Conservation (phyloP, 2,888 invertebrate species). For the Germaria angustata region DNA sequence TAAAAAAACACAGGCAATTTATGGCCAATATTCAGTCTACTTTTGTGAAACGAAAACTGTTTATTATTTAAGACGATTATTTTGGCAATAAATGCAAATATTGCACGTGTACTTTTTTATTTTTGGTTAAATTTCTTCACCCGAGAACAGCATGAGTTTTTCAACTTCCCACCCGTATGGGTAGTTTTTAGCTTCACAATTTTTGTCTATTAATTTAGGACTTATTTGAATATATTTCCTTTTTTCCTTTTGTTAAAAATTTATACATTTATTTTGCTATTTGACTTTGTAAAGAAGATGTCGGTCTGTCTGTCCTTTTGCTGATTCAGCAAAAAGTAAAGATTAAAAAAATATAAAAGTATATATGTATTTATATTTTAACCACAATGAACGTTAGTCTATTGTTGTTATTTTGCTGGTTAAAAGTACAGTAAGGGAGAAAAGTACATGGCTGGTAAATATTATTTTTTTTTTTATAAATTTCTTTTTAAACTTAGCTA, state of each 20-base stretch:
- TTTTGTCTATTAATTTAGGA: conserved; percentile 61
- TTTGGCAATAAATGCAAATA: conserved; percentile 66
- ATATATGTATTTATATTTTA: conserved; percentile 24
- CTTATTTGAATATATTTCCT: conserved; percentile 48
- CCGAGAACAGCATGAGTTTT: conserved; percentile 53
- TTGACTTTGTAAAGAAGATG: conserved; percentile 63
- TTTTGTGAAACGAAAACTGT: conserved; percentile 14
- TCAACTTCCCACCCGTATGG: conserved; percentile 41
- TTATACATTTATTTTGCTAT: conserved; percentile 60
- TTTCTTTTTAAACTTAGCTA: no score
- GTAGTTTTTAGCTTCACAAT: conserved; percentile 47
- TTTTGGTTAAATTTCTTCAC: background rate
- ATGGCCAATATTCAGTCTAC: conserved; percentile 21
- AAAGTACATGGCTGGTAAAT: no score
- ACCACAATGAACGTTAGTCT: conserved; percentile 49
- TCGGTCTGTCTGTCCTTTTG: conserved; percentile 48
- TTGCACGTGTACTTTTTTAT: conserved; percentile 62
- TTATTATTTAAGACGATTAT: conserved; percentile 66
- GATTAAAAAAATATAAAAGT: conserved; percentile 29
- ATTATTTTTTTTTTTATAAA: no score
- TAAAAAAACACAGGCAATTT: conserved; percentile 53
- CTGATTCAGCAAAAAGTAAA: conserved; percentile 62
- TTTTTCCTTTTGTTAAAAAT: conserved; percentile 21
- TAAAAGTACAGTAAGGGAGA: conserved; percentile 12
- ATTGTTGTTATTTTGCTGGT: conserved; percentile 24